Percentiles rank a stretch among this genome's conserved stretches.
These are phyloP conservation scores for Nymphicus hollandicus DNA, from an alignment of 2,113 vertebrate genomes.

Conservation along the genomic window DNA sequence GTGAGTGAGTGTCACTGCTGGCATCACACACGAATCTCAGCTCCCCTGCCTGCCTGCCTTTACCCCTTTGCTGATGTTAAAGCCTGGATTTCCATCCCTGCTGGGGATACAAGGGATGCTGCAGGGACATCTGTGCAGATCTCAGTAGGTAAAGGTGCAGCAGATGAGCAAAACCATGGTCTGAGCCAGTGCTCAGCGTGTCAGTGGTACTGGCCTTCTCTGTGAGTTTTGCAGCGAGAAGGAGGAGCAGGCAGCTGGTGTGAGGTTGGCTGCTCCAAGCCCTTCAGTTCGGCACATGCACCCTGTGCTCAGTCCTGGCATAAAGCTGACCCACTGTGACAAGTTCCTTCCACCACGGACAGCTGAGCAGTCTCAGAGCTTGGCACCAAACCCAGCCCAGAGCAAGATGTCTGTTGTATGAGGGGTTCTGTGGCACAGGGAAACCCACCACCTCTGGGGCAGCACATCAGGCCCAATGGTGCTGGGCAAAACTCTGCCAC, in stretches of 20 bases:
- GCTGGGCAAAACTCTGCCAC: background rate
- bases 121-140: background rate
- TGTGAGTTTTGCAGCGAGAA: background rate
- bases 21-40: rapidly evolving
- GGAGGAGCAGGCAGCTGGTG: background rate
- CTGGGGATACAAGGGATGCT: rapidly evolving
- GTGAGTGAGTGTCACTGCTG: rapidly evolving
- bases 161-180: background rate
- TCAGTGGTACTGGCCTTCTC: background rate
- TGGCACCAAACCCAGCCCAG: background rate
- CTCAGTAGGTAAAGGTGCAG: background rate
- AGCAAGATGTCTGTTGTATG: background rate
- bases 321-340: background rate
- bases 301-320: background rate
- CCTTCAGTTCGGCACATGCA: background rate
- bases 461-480: background rate
- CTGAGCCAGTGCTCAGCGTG: background rate
- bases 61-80: background rate
- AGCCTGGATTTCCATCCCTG: background rate
- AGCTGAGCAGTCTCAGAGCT: background rate
- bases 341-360: background rate
- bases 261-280: background rate
- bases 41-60: background rate
- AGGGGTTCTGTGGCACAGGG: background rate
- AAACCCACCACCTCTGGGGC: background rate